Base-by-base conservation (phyloP, 2,888 invertebrate species). In the Brenthis daphne region DNA sequence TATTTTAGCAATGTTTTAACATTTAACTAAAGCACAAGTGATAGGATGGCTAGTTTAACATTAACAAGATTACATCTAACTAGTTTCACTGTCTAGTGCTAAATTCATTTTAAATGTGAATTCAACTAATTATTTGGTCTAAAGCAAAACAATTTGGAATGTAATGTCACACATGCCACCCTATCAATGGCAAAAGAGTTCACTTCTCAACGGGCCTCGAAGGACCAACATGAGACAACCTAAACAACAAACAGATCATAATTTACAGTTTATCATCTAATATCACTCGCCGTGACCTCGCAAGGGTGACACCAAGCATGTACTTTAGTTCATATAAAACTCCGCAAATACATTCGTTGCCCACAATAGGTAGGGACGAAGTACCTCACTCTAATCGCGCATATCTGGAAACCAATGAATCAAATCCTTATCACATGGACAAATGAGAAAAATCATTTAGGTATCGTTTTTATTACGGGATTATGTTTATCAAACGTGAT, bases 331-430 rank as follows among this genome's bases (percentile, higher is more conserved):
- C 72, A 57, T 65, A 54, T 51, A 65, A 53, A 51, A 61, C n/a
- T 51, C 51, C n/a, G 57, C 47, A n/a, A 43, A 64, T 47, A 67
- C 61, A 50, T 47, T 20, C 57, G 57, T 56, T 68, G 50, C 57
- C 68, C 77, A 74, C 77, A 75, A 1, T 77, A 77, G 79, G 74
- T 68, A 29, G 74, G 72, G 69, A 66, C 67, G 72, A 69, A 70
- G 76, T 78, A 77, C 76, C 79, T 87, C 78, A 90, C 80, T 89
- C 83, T 76, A 91, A 85, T 75, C 91, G 91, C 90, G 90, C 88
- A 85, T 91, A 91, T 83, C 91, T 91, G 87, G 20, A 75, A 74
- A 57, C 11, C 57, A 57, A 70, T n/a, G 54, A 55, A 58, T 57
- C 60, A 63, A 43, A 57, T 53, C 16, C 16, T 67, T 65, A 69